phyloP scores from a whole-genome alignment of 2,797 vertebrate genomes.

The Pipistrellus nathusii region DNA sequence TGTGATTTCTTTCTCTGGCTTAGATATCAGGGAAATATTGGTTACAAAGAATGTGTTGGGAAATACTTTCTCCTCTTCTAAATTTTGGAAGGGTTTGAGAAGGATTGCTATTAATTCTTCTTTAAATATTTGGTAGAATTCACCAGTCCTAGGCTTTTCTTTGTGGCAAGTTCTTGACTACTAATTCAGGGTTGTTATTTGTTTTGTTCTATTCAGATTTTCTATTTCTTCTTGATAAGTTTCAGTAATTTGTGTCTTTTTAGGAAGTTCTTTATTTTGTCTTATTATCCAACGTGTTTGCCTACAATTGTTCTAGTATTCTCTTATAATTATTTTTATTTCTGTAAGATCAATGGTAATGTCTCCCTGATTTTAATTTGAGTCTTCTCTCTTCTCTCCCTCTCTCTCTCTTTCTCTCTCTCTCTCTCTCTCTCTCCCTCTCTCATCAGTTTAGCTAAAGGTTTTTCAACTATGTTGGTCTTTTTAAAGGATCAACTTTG shows the following conservation, averaged over 20 bases:
- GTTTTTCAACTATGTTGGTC: not conserved
- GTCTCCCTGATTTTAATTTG: conserved; percentile 25
- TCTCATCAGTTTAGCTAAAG: not conserved
- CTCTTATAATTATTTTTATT: conserved; percentile 21
- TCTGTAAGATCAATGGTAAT: not conserved
- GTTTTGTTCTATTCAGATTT: conserved; percentile 8
- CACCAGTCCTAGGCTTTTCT: conserved; percentile 6
- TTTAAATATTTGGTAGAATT: conserved; percentile 1
- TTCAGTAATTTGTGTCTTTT: conserved; percentile 27
- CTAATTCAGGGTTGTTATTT: not conserved
- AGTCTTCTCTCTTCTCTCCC: not conserved
- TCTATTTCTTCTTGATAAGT: not conserved
- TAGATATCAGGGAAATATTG: not conserved
- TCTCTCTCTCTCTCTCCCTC: not conserved
- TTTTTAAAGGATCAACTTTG: conserved; percentile 22
- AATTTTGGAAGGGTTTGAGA: conserved; percentile 18
- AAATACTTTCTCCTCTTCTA: not conserved
- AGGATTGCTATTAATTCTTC: not conserved
- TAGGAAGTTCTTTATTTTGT: conserved; percentile 32
- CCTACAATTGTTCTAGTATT: not conserved
- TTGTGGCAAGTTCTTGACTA: not conserved
- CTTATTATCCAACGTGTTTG: conserved; percentile 6
- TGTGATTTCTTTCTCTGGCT: not conserved
- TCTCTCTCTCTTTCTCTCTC: not conserved
- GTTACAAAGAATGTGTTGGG: not conserved